phyloP scores from a whole-genome alignment of 2,888 invertebrate species.

The Pollenia amentaria region DNA sequence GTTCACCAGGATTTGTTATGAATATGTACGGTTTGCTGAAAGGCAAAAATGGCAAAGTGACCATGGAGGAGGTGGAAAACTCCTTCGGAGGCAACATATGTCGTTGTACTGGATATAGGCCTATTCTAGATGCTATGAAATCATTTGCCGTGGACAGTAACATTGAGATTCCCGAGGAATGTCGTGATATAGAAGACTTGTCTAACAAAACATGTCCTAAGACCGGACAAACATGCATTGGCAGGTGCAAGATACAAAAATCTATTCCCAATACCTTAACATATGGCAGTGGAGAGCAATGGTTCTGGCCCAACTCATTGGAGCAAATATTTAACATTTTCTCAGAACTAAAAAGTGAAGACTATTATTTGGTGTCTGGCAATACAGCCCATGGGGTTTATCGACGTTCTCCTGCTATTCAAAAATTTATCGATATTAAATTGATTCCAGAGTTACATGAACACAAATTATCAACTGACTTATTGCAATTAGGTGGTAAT shows the following conservation, averaged over 20 bases:
- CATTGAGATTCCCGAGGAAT: conserved; percentile 83
- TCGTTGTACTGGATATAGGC: conserved; percentile 92
- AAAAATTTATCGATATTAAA: conserved; percentile 88
- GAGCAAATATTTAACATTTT: conserved; percentile 81
- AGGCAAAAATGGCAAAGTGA: conserved; percentile 85
- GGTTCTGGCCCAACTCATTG: conserved; percentile 80
- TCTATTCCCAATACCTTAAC: neutral
- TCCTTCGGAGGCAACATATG: conserved; percentile 92
- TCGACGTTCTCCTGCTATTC: conserved; percentile 80
- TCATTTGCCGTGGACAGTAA: conserved; percentile 88
- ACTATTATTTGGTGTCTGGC: conserved; percentile 89
- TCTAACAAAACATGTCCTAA: conserved; percentile 84
- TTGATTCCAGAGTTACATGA: conserved; percentile 86
- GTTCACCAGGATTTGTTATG: conserved; percentile 92
- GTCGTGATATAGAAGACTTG: conserved; percentile 85
- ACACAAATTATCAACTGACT: conserved; percentile 80
- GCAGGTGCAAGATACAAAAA: conserved; percentile 78
- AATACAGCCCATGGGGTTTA: conserved; percentile 90
- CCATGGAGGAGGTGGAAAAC: conserved; percentile 89
- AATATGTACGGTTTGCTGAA: conserved; percentile 87
- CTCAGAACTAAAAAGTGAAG: conserved; percentile 78
- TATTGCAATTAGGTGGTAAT: conserved; percentile 81
- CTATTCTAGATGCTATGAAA: conserved; percentile 92
- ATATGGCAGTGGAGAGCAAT: conserved; percentile 79
- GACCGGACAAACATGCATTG: conserved; percentile 82